Conservation (phyloP, 2,888 invertebrate genomes). For the Machimus rusticus region DNA sequence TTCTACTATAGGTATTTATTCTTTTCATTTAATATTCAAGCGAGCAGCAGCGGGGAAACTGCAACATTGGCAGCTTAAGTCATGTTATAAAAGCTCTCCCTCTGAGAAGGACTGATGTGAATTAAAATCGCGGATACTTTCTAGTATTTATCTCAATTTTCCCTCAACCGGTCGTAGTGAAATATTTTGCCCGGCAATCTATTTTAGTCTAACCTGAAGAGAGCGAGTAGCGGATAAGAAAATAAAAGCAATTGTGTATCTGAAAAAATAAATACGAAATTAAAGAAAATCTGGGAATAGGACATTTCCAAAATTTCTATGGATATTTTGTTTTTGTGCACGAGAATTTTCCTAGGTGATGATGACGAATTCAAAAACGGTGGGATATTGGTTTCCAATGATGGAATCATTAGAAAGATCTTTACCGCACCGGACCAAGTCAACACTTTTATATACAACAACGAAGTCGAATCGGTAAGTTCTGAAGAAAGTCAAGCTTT, state of each 20-base stretch:
- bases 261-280: background rate
- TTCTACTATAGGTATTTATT: background rate
- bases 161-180: background rate
- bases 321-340: slow-evolving; percentile 62
- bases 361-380: slow-evolving; percentile 65
- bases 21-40: background rate
- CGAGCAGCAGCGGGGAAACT: background rate
- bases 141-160: background rate
- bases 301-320: slow-evolving; percentile 49
- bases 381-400: slow-evolving; percentile 67
- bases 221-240: background rate
- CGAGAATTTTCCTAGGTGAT: slow-evolving; percentile 64
- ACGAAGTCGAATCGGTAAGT: slow-evolving; percentile 65
- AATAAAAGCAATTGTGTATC: background rate
- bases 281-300: background rate
- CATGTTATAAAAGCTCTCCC: background rate
- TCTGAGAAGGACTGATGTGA: background rate
- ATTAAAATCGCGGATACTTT: background rate
- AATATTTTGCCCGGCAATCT: background rate
- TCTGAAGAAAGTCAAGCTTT: background rate
- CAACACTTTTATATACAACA: slow-evolving; percentile 63
- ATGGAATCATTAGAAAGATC: slow-evolving; percentile 69
- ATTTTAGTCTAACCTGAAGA: background rate
- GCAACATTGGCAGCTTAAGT: background rate
- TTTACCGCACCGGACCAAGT: slow-evolving; percentile 64